Percentiles rank a stretch among this genome's conserved stretches.
Evolutionary conservation across 2,888 invertebrate genomes (phyloP).

Genomic region (Galeopsomyia nigrocyanea): DNA sequence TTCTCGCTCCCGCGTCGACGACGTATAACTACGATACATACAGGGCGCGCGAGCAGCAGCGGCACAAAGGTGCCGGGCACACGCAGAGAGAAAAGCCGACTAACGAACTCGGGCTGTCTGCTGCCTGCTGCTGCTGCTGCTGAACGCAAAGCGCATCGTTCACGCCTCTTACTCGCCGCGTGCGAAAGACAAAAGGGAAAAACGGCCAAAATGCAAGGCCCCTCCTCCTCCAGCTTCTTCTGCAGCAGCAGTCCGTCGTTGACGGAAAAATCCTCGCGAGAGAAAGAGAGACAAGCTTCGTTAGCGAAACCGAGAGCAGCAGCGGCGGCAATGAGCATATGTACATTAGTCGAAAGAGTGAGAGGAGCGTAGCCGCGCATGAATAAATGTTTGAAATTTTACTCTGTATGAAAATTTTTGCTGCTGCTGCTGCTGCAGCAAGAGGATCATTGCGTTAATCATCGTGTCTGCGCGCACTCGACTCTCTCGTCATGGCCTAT

Average conservation of each 20-base stretch:
- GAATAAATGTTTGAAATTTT: not conserved
- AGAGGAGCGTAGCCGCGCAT: not conserved
- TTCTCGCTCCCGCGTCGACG: too few species aligned
- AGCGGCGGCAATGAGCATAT: not conserved
- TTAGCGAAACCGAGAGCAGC: not conserved
- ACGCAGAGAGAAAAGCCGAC: conserved; percentile 24
- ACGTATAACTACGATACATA: too few species aligned
- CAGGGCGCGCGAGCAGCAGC: not conserved
- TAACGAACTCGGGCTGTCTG: conserved; percentile 44
- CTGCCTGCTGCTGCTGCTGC: too few species aligned
- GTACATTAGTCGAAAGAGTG: not conserved
- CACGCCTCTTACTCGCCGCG: conserved; percentile 24
- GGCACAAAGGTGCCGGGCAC: conserved; percentile 4
- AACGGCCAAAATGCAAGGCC: conserved; percentile 31
- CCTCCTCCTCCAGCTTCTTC: not conserved
- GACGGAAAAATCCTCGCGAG: not conserved
- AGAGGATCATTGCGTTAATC: too few species aligned
- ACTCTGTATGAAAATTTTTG: not conserved
- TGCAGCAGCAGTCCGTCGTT: too few species aligned
- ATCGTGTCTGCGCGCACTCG: too few species aligned
- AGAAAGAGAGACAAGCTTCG: not conserved
- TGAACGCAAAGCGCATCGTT: conserved; percentile 38
- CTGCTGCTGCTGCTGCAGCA: too few species aligned
- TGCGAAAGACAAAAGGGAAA: conserved; percentile 33
- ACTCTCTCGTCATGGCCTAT: too few species aligned